Evolutionary conservation across 2,888 invertebrate genomes (phyloP), one percentile per base, ranked within the genome.

Genomic region (Panopea generosa): DNA sequence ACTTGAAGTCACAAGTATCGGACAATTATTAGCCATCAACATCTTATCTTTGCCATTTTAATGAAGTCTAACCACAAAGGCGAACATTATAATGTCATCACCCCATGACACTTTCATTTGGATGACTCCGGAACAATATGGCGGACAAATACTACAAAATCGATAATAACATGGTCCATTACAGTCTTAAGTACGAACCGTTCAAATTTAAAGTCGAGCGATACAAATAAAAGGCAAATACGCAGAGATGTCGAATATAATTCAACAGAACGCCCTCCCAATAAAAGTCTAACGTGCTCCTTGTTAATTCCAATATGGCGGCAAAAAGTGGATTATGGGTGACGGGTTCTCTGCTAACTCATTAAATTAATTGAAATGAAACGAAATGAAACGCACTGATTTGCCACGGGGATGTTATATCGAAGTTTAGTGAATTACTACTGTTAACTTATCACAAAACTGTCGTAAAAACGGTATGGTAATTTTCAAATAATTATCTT

Each of bases 161-260:
- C 67, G 60, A 70, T 80, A 80, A 80, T 76, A 27, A 69, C 61
- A 76, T 59, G 80, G 57, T 76, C 73, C 70, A 61, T 76, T 73
- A 66, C 76, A 29, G 43, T 43, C 29, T 55, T 26, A 66, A 76
- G 80, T 67, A 65, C 56, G 24, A 49, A 47, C 63, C 59, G 67
- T 53, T 70, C 52, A 75, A 62, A 24, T 52, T 56, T 60, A 59
- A 55, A 33, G 18, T 49, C 53, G 65, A 72, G 38, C 45, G 72
- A 77, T 63, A 50, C 65, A 65, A 60, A 70, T 68, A 55, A 70
- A 77, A 63, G 65, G 57, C 56, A 29, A 57, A 68, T 63, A 50
- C n/a, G 66, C 60, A 56, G 59, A 49, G 57, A 59, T 52, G 72
- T 67, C 76, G 56, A 26, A 20, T 20, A 67, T 62, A 56, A 76